These are phyloP conservation scores for Panagrolaimus sp. DNA, from an alignment of 1,140 invertebrate genomes.

Conservation along the genomic window DNA sequence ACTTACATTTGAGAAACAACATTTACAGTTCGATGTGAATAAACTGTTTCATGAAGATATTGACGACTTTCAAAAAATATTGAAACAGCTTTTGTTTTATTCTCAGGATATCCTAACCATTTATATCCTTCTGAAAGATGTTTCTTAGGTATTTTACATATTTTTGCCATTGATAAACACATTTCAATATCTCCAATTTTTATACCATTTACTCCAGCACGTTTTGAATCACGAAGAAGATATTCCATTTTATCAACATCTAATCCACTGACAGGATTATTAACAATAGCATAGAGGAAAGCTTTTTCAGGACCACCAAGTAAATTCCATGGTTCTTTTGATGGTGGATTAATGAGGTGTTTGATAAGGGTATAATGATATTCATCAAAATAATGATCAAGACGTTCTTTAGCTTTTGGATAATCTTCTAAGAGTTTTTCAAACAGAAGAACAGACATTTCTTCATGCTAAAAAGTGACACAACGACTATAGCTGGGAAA, in stretches of 20 bases:
- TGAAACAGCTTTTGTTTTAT: neutral
- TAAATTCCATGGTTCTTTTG: neutral
- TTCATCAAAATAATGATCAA: slow-evolving; percentile 1
- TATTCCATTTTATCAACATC: slow-evolving; percentile 10
- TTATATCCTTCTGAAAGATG: neutral
- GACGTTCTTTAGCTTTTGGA: neutral
- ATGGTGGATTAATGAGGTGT: slow-evolving; percentile 8
- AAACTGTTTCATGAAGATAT: neutral
- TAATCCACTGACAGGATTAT: neutral
- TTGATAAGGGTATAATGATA: slow-evolving; percentile 17
- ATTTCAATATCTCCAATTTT: neutral
- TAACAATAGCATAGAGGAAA: slow-evolving; percentile 6
- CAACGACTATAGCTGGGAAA: too few species aligned
- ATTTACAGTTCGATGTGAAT: neutral
- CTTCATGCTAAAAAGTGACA: slow-evolving; percentile 18
- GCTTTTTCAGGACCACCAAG: neutral
- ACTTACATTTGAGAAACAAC: neutral
- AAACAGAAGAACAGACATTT: slow-evolving; percentile 11
- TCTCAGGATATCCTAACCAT: neutral
- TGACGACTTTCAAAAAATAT: neutral
- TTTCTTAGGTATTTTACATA: neutral
- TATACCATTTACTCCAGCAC: neutral
- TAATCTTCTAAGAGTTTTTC: slow-evolving; percentile 15
- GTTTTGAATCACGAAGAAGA: neutral
- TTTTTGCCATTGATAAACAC: neutral